A percentile compares a stretch with the other conserved stretches of the same genome.
Evolutionary conservation across 1,140 invertebrate genomes (phyloP).

Genomic region (Drosophila punjabiensis): DNA sequence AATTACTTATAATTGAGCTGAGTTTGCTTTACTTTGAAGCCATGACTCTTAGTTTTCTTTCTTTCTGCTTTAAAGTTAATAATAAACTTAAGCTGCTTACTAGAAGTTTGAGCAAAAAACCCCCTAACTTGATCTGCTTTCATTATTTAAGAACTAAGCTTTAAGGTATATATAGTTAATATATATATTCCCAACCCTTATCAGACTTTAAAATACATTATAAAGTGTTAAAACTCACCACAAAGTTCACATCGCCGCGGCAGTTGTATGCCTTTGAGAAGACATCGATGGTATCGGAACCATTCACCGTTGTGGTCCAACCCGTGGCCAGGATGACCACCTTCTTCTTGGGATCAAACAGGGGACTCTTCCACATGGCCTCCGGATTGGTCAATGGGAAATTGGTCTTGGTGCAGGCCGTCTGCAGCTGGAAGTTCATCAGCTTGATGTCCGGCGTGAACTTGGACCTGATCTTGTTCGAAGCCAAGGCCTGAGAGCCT

Average conservation of each 20-base stretch:
- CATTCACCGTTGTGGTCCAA: constrained; percentile 80
- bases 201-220: neutral
- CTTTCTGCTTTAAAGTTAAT: neutral
- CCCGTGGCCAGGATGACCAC: constrained; percentile 81
- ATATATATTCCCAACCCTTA: neutral
- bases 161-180: neutral
- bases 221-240: constrained; percentile 54
- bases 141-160: too few relatives aligned
- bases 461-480: constrained; percentile 63
- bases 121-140: neutral
- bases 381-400: constrained; percentile 59
- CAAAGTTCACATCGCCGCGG: constrained; percentile 80
- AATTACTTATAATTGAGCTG: too few relatives aligned
- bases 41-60: neutral
- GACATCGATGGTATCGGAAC: constrained; percentile 64
- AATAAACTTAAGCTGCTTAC: neutral
- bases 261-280: constrained; percentile 75
- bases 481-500: constrained; percentile 74
- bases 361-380: constrained; percentile 65
- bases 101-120: neutral
- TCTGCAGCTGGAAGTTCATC: constrained; percentile 75
- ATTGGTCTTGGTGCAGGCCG: constrained; percentile 47
- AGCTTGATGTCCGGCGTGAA: constrained; percentile 64
- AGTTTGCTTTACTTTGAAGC: neutral
- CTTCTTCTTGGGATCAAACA: constrained; percentile 70